These are phyloP conservation scores for Calameuta pallipes DNA, from an alignment of 2,888 invertebrate genomes.

Conservation along the genomic window DNA sequence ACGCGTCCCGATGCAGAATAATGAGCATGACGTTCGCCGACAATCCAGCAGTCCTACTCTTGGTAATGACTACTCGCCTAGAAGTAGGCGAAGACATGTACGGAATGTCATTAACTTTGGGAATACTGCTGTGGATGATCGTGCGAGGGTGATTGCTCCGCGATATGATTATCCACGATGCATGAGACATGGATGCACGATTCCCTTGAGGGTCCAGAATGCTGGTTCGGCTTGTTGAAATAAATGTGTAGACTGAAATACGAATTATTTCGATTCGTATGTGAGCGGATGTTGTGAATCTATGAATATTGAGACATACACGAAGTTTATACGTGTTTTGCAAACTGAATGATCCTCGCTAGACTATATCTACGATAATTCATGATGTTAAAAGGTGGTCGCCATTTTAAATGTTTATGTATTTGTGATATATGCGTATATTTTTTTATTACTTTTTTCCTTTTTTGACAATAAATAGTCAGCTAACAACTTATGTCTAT, in stretches of 20 bases:
- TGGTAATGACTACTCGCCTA: not conserved
- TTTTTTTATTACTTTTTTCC: not conserved
- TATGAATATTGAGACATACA: not conserved
- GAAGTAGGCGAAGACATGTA: not conserved
- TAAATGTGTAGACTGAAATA: not conserved
- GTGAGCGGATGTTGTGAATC: not conserved
- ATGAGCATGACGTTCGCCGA: not conserved
- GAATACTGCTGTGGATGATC: not conserved
- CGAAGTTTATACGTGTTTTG: not conserved
- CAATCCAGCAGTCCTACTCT: not conserved
- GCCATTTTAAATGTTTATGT: not conserved
- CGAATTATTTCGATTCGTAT: not conserved
- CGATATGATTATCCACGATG: not conserved
- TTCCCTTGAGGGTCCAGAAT: not conserved
- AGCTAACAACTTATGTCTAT: not conserved
- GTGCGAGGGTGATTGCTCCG: not conserved
- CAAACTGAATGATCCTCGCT: not conserved
- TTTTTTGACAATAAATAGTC: not conserved
- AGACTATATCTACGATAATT: not conserved
- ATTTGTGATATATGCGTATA: not conserved
- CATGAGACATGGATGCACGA: not conserved
- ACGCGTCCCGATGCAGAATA: not conserved
- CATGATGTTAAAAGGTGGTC: not conserved
- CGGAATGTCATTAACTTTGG: not conserved
- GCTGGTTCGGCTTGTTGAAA: not conserved